Conservation (phyloP, 1,140 invertebrate genomes). For the Drepana arcuata region DNA sequence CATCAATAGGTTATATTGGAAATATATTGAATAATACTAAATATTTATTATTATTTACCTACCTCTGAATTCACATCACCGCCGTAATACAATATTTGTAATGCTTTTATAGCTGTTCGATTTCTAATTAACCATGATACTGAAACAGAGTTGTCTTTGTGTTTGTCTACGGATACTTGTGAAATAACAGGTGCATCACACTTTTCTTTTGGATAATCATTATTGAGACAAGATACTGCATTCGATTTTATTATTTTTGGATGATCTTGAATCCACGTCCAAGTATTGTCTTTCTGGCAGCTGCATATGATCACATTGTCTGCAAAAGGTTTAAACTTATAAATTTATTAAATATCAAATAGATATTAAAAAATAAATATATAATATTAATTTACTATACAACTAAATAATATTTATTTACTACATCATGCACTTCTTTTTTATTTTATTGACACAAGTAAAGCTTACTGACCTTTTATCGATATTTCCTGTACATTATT, state of each 20-base stretch:
- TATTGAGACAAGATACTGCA: slow-evolving; percentile 40
- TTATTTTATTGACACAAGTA: too few species aligned
- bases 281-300: slow-evolving; percentile 61
- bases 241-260: slow-evolving; percentile 56
- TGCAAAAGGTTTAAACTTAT: slow-evolving; percentile 26
- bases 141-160: slow-evolving; percentile 59
- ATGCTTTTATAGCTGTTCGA: slow-evolving; percentile 51
- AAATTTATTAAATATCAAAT: not conserved
- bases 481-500: slow-evolving; percentile 56
- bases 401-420: too few species aligned
- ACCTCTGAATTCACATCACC: slow-evolving; percentile 44
- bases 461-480: slow-evolving; percentile 51
- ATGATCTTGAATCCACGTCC: slow-evolving; percentile 66
- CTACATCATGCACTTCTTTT: too few species aligned
- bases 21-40: slow-evolving; percentile 7
- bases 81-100: slow-evolving; percentile 55
- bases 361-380: not conserved
- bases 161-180: slow-evolving; percentile 56
- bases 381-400: not conserved
- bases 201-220: slow-evolving; percentile 56
- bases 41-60: too few species aligned
- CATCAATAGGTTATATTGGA: too few species aligned
- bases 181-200: slow-evolving; percentile 56
- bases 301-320: slow-evolving; percentile 54
- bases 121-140: slow-evolving; percentile 62